phyloP scores from a whole-genome alignment of 2,888 invertebrate genomes.

The Hyalella azteca region DNA sequence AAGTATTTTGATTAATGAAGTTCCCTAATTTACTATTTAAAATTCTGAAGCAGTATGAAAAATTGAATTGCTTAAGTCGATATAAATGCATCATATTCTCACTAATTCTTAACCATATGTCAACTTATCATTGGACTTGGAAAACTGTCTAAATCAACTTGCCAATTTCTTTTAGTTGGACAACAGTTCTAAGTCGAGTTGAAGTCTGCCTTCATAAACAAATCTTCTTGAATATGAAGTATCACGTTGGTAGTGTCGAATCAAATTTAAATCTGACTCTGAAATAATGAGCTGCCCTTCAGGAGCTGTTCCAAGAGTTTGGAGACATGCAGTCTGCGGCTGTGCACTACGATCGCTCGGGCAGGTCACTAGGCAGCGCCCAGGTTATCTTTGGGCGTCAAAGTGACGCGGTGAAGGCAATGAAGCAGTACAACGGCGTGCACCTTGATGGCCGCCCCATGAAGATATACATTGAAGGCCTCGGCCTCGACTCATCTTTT shows the following conservation, averaged over 20 bases:
- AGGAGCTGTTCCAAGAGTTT: constrained; percentile 96
- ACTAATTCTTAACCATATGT: too few species aligned
- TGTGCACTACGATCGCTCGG: constrained; percentile 96
- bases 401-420: constrained; percentile 89
- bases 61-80: too few species aligned
- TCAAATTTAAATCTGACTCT: neutral
- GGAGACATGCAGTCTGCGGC: constrained; percentile 91
- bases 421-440: constrained; percentile 97
- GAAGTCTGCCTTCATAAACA: too few species aligned
- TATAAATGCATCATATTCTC: too few species aligned
- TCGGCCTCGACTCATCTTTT: neutral
- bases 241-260: neutral
- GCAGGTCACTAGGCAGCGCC: constrained; percentile 93
- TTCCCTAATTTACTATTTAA: too few species aligned
- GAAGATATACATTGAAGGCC: constrained; percentile 34
- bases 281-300: constrained; percentile 59
- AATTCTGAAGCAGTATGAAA: too few species aligned
- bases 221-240: too few species aligned
- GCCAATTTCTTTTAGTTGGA: too few species aligned
- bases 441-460: constrained; percentile 77
- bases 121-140: too few species aligned
- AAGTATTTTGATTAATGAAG: too few species aligned
- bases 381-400: constrained; percentile 94
- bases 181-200: too few species aligned
- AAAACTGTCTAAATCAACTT: too few species aligned